Base-by-base conservation (phyloP, 2,797 vertebrate genomes). In the Smutsia gigantea region DNA sequence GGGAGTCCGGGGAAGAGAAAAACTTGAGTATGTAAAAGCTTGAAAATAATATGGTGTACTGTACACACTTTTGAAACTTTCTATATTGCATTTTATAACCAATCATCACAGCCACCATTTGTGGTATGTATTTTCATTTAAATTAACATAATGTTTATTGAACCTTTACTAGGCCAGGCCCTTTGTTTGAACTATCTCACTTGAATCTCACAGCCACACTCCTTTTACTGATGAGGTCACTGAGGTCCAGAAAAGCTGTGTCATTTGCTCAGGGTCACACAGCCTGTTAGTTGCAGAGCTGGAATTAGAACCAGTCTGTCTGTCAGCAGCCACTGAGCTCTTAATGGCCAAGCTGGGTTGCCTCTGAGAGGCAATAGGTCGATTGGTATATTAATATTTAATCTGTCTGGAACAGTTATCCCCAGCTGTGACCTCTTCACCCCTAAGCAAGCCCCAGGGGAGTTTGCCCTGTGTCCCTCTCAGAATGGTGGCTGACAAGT, bases 61-160 rank as follows among this genome's bases (percentile, higher is more conserved):
- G 27, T 68, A 39, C 72, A 84, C 49, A 31, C 63, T 77, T 86
- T 39, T 21, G 37, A 86, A 90, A 87, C 2, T 78, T 68, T 57
- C 49, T 74, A 19, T 64, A 27, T 89, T 82, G 29, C 3, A n/a
- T 71, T 79, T 92, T 68, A 15, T 51, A 94, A 92, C 87, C 61
- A 95, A 92, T 53, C 2, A 1, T 77, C 75, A 64, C 37, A 79
- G 63, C 31, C 25, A 84, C n/a, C 9, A 2, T 88, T 81, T 59
- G 61, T 81, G 66, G 53, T 66, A 66, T 57, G n/a, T 64, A 42
- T 83, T 88, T 95, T 95, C n/a, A 81, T 86, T 88, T 94, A 63
- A 34, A 49, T 66, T 59, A 68, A 89, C n/a, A 90, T 83, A 7
- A 34, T 42, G 27, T 74, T n/a, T 85, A 57, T 49, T 18, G 29